Conservation (phyloP, 2,888 invertebrate genomes). For the Sipha maydis region DNA sequence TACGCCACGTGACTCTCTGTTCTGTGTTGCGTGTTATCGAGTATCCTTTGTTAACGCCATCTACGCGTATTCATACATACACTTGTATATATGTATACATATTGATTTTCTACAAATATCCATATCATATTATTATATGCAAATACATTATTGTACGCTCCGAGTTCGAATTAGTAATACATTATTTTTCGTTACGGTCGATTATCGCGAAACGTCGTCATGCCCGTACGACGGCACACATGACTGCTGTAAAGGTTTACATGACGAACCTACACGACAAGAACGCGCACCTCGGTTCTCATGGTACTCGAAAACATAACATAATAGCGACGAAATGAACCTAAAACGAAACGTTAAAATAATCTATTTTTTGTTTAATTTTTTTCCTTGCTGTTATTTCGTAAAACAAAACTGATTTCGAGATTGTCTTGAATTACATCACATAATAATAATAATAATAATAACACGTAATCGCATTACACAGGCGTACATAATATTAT, state of each 20-base stretch:
- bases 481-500: neutral
- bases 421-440: neutral
- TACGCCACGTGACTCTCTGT: neutral
- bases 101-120: no score
- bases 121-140: no score
- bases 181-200: neutral
- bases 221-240: no score
- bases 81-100: no score
- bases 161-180: neutral
- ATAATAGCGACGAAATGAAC: neutral
- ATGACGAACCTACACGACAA: no score
- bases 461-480: neutral
- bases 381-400: neutral
- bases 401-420: neutral
- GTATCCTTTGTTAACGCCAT: neutral
- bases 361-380: no score
- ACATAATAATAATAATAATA: no score
- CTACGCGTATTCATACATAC: neutral
- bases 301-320: no score
- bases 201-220: neutral
- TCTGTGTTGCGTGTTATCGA: conserved; percentile 11
- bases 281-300: no score
- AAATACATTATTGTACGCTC: neutral
- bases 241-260: no score
- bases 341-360: neutral